Conservation (phyloP, 2,797 vertebrate genomes). For the Tokudaia muenninki region DNA sequence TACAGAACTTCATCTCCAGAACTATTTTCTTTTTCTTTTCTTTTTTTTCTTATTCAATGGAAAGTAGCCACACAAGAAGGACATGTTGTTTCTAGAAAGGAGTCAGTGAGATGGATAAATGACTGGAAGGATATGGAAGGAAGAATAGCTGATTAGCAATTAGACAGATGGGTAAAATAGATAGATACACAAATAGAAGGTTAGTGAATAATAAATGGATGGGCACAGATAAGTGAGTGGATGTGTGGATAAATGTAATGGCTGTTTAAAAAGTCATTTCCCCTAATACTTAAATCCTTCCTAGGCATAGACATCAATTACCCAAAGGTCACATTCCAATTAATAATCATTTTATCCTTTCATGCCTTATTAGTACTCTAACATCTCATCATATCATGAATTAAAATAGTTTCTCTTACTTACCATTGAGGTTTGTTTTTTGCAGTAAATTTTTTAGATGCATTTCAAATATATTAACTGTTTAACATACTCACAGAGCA, state of each 20-base stretch:
- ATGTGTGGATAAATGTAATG: constrained; percentile 54
- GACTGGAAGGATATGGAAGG: background rate
- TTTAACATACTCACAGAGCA: background rate
- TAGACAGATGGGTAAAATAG: background rate
- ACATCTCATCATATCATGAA: constrained; percentile 52
- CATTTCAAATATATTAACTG: background rate
- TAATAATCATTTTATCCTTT: constrained; percentile 69
- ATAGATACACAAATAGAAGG: background rate
- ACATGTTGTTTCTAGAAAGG: background rate
- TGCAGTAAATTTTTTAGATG: background rate
- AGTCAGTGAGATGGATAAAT: constrained; percentile 16
- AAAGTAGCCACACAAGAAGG: constrained; percentile 4
- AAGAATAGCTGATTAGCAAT: background rate
- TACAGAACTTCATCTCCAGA: background rate
- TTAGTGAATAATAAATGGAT: constrained; percentile 1
- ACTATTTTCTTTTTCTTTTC: background rate
- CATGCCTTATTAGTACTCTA: constrained; percentile 69
- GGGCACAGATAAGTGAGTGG: background rate
- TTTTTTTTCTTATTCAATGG: background rate
- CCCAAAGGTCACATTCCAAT: constrained; percentile 65
- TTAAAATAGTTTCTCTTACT: constrained; percentile 69
- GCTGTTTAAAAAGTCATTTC: constrained; percentile 54
- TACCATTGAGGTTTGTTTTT: constrained; percentile 49
- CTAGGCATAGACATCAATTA: constrained; percentile 69
- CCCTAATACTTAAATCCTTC: constrained; percentile 44